Percentiles rank a stretch among this genome's conserved stretches.
Evolutionary conservation across 2,113 vertebrate genomes (phyloP).

Genomic region (Scalopus aquaticus): DNA sequence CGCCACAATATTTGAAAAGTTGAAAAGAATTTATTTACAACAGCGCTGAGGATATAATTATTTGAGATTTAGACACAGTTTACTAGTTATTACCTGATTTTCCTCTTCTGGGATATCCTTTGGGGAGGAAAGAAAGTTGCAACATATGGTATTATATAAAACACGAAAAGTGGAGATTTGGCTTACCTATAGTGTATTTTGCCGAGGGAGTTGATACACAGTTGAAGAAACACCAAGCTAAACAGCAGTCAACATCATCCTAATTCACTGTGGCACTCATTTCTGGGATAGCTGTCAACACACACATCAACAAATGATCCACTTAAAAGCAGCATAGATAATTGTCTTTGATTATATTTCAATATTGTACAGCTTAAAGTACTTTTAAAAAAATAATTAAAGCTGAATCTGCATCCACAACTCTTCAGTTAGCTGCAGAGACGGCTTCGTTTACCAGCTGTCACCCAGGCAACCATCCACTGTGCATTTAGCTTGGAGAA

Average conservation of each 20-base stretch:
- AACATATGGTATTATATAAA: constrained; percentile 18
- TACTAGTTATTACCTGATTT: constrained; percentile 2
- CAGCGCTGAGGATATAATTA: constrained; percentile 46
- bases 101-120: constrained; percentile 31
- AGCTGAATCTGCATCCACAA: not conserved
- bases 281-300: constrained; percentile 19
- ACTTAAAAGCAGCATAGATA: not conserved
- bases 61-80: constrained; percentile 6
- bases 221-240: not conserved
- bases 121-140: constrained; percentile 8
- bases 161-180: constrained; percentile 43
- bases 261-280: constrained; percentile 28
- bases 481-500: constrained; percentile 42
- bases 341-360: constrained; percentile 34
- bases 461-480: constrained; percentile 78
- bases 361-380: not conserved
- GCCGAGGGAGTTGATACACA: not conserved
- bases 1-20: constrained; percentile 25
- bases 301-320: not conserved
- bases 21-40: constrained; percentile 14
- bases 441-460: constrained; percentile 78
- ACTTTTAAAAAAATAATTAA: not conserved
- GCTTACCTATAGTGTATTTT: constrained; percentile 77
- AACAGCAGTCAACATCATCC: constrained; percentile 1
- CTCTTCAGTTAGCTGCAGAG: constrained; percentile 13